Conservation (phyloP, 2,888 invertebrate species). For the Synanthedon vespiformis region DNA sequence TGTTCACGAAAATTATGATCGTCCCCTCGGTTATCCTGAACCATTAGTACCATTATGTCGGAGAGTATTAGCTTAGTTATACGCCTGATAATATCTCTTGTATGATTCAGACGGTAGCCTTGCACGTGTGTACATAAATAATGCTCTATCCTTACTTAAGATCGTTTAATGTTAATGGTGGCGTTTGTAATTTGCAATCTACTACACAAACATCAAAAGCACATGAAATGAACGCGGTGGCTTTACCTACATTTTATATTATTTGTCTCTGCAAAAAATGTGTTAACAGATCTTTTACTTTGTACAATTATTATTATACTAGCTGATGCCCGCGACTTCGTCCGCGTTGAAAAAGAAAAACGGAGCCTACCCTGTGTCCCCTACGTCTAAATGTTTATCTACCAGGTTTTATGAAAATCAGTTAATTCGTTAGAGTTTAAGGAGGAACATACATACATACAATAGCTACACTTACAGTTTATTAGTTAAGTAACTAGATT, state of each 20-base stretch:
- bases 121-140: slow-evolving; percentile 6
- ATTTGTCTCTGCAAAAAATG: background rate
- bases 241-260: background rate
- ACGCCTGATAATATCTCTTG: slow-evolving; percentile 15
- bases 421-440: no score
- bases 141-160: background rate
- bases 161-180: background rate
- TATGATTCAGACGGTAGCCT: slow-evolving; percentile 20
- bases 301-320: background rate
- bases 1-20: slow-evolving; percentile 58
- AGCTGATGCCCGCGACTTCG: no score
- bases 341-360: no score
- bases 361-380: no score
- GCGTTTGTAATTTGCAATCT: background rate
- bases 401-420: no score
- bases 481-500: no score
- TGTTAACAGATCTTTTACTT: background rate
- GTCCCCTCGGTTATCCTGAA: slow-evolving; percentile 45
- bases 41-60: slow-evolving; percentile 55
- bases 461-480: no score
- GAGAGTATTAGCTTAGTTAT: slow-evolving; percentile 36
- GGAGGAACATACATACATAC: no score
- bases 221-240: background rate
- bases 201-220: background rate
- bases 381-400: no score